Base-by-base conservation (phyloP, 2,113 vertebrate genomes). In the Macrotus californicus region DNA sequence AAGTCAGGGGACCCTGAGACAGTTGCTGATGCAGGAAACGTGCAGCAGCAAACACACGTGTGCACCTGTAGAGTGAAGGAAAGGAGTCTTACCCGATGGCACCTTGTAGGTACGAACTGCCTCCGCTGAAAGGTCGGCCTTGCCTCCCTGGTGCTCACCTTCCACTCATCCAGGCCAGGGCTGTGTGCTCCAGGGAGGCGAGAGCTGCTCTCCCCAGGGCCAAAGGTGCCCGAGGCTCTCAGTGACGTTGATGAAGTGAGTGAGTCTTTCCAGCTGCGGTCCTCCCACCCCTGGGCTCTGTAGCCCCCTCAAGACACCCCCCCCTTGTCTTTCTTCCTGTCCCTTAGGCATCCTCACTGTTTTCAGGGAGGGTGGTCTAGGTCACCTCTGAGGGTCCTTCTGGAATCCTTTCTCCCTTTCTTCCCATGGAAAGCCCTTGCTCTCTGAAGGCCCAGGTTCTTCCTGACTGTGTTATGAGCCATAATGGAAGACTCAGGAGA, bases 11-110 rank as follows among this genome's bases (percentile, higher is more conserved):
- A 29, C 59, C 59, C 59, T 29, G 59, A 61, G 59, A 12, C 24
- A 11, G 11, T 61, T 29, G 59, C 59, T 29, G 59, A 61, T 1
- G 11, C 5, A 29, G 24, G 59, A 61, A 39, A 26, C n/a, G 5
- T 0, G 0, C 21, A 59, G 0, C 21, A 59, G 59, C 29, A 52
- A 56, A 81, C 10, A 13, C 8, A 13, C 0, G 5, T 1, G 9
- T 6, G 14, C 12, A 8, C 39, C 26, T 0, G 0, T 0, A 0
- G 41, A 70, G 54, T 5, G 29, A 31, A 31, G 50, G 50, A 31
- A n/a, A 34, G 26, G 67, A 16, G 7, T 39, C 46, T 19, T 70
- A 22, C 6, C 70, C 18, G 14, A 26, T 9, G 24, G 72, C 7
- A 2, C 50, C 75, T 16, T 39, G 16, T 7, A 24, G 92, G 2